Conservation (phyloP, 2,888 invertebrate species). For the Apamea anceps region DNA sequence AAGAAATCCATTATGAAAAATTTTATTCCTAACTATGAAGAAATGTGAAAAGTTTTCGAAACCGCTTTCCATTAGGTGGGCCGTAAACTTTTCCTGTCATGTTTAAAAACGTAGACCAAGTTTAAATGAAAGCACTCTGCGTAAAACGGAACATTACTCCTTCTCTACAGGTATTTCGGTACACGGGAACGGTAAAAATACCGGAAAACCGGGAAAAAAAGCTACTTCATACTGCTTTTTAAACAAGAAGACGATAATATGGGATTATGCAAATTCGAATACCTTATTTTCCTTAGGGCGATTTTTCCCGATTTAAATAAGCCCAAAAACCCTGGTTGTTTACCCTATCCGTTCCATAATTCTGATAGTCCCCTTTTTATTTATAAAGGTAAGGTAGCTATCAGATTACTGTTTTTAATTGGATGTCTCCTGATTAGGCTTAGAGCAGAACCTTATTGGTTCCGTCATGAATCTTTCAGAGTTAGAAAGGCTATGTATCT, state of each 20-base stretch:
- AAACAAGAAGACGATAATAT: constrained; percentile 56
- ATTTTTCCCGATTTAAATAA: constrained; percentile 72
- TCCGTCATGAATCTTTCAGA: constrained; percentile 34
- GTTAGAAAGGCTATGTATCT: neutral
- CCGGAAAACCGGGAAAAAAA: constrained; percentile 26
- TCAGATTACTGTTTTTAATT: constrained; percentile 70
- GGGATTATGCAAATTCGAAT: constrained; percentile 73
- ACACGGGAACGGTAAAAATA: constrained; percentile 37
- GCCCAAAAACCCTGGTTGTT: constrained; percentile 63
- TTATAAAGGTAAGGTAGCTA: constrained; percentile 58
- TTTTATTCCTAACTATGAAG: constrained; percentile 2
- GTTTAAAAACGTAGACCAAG: constrained; percentile 53
- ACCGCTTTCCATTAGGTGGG: constrained; percentile 39
- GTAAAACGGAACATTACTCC: constrained; percentile 29
- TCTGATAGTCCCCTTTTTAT: constrained; percentile 67
- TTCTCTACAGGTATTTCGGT: constrained; percentile 21
- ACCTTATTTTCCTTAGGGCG: constrained; percentile 66
- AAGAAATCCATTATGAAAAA: neutral
- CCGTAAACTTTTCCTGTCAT: constrained; percentile 32
- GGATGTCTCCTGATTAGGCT: constrained; percentile 66
- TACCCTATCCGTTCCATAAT: constrained; percentile 61
- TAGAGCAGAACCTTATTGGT: constrained; percentile 38
- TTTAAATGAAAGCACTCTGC: constrained; percentile 60
- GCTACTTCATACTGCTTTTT: constrained; percentile 51
- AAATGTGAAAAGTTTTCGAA: constrained; percentile 42